Base-by-base conservation (phyloP, 2,888 invertebrate species). In the Parnassius mnemosyne region DNA sequence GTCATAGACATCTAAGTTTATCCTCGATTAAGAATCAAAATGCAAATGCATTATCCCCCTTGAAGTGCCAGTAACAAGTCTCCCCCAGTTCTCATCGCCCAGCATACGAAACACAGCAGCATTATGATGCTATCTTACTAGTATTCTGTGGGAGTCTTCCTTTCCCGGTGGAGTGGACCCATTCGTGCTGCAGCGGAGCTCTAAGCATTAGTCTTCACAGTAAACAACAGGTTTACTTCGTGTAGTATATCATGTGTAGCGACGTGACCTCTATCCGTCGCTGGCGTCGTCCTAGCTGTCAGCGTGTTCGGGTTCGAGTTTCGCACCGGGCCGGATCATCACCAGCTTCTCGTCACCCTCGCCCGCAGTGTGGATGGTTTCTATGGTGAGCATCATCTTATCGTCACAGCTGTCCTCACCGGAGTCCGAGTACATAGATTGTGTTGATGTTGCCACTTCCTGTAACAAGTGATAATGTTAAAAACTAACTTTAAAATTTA, bases 371-470 rank as follows among this genome's bases (percentile, higher is more conserved):
- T 94, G 94, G n/a, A 88, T 83, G 0, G 95, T 94, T 65, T 89
- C 89, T 57, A 95, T 94, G 9, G 95, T 94, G 9, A 95, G 93
- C 92, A 95, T 95, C 93, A 95, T 95, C 80, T 95, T 95, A 71
- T 95, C 95, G 70, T 95, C 95, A 69, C 93, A 94, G 68, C 95
- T 95, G 76, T 93, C 94, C 60, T 93, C 93, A 69, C 94, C 93
- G 65, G 95, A 95, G 72, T 95, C 95, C 0, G 95, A 95, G 66
- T 93, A 93, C 79, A 94, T 94, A 1, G 94, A 94, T 73, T 95
- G 95, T 2, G 95, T 95, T n/a, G 95, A 95, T 59, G 95, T 94
- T 52, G 95, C 94, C 56, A 94, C 93, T 80, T 94, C 94, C 94
- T 94, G 80, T 50, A 87, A 69, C 9, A 13, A 12, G 49, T 49